These are phyloP conservation scores for Thaleichthys pacificus DNA, from an alignment of 2,797 vertebrate genomes.

Conservation along the genomic window DNA sequence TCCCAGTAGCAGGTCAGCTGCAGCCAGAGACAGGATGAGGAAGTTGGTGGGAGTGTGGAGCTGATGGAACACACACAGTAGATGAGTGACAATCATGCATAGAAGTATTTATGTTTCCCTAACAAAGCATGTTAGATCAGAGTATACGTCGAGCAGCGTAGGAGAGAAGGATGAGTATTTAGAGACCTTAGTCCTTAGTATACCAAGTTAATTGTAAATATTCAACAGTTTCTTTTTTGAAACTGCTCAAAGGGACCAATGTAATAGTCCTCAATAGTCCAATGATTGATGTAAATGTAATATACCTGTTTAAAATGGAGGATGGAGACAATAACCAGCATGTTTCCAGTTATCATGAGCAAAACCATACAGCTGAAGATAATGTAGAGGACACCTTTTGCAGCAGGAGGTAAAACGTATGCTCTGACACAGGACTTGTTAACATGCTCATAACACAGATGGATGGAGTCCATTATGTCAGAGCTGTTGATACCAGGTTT, in stretches of 20 bases:
- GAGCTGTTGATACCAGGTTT: neutral
- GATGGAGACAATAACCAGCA: slow-evolving; percentile 2
- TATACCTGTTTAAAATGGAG: slow-evolving; percentile 4
- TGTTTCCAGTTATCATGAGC: slow-evolving; percentile 6
- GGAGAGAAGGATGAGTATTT: no score
- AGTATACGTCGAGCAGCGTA: no score
- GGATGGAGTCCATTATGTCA: neutral
- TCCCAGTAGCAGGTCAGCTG: slow-evolving; percentile 65
- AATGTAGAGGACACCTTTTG: neutral
- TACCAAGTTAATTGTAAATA: no score
- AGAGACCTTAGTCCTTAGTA: no score
- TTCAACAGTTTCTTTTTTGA: no score
- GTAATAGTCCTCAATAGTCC: no score
- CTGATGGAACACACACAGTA: slow-evolving; percentile 25
- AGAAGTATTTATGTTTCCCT: no score
- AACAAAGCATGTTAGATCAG: no score
- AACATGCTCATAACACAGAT: neutral
- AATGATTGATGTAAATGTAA: no score
- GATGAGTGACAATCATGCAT: no score
- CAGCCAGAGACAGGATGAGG: slow-evolving; percentile 65
- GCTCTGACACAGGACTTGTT: no score
- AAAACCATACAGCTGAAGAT: neutral
- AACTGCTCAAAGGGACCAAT: no score
- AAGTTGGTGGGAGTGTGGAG: slow-evolving; percentile 67
- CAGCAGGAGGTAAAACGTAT: neutral